These are phyloP conservation scores for Sympetrum striolatum DNA, from an alignment of 2,888 invertebrate genomes.

Conservation along the genomic window DNA sequence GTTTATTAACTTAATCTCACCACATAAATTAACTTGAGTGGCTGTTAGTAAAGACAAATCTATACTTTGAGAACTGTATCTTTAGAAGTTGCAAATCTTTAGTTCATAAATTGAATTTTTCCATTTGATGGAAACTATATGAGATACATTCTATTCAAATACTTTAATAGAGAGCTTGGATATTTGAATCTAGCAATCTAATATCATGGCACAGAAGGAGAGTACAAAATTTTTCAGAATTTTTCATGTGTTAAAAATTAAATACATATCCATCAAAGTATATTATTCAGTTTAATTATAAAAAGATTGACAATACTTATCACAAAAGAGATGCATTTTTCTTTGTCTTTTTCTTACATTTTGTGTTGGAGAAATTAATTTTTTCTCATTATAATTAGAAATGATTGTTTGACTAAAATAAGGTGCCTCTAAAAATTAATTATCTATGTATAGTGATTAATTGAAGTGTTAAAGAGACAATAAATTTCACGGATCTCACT, in stretches of 20 bases:
- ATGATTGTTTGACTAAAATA: neutral
- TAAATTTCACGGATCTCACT: conserved; percentile 4
- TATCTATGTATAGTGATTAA: conserved; percentile 11
- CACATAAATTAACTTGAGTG: neutral
- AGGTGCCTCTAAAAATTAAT: neutral
- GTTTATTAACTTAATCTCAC: neutral
- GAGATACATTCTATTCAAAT: neutral
- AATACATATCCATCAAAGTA: neutral
- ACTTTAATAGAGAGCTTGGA: neutral
- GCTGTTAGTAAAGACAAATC: neutral
- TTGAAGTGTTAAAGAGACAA: conserved; percentile 5
- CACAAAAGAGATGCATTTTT: neutral
- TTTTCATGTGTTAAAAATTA: neutral
- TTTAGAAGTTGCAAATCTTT: neutral
- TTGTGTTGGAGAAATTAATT: neutral
- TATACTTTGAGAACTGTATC: neutral
- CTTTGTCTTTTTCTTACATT: neutral
- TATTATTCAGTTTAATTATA: conserved; percentile 1
- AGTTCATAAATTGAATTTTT: neutral
- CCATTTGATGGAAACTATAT: neutral
- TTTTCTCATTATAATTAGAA: neutral
- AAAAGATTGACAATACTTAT: conserved; percentile 21
- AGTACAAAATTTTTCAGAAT: neutral
- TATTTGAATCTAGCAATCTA: neutral
- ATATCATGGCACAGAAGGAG: neutral